Conservation (phyloP, 2,113 vertebrate genomes). For the Sarotherodon lohbergeri region DNA sequence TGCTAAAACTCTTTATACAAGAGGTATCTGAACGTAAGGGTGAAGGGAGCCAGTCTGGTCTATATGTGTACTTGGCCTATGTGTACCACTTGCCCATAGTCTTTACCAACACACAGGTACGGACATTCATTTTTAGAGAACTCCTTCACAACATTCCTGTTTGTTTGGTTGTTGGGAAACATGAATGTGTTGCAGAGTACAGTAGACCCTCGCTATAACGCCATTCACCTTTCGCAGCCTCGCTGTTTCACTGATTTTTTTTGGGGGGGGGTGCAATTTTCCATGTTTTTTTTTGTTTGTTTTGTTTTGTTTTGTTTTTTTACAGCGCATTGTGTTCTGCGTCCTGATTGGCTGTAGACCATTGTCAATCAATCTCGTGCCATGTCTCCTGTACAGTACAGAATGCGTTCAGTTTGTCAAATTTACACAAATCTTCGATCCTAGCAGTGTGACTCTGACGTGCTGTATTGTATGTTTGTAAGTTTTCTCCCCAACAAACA, state of each 20-base stretch:
- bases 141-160: not conserved
- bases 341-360: not conserved
- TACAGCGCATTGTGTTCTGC: not conserved
- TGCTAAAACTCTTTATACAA: not conserved
- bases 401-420: fast-evolving
- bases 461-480: not conserved
- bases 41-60: not conserved
- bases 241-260: not conserved
- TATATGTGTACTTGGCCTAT: not conserved
- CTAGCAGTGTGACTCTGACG: not conserved
- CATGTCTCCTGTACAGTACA: not conserved
- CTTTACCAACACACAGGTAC: not conserved
- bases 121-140: fast-evolving
- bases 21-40: not conserved
- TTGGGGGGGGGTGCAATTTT: not conserved
- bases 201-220: not conserved
- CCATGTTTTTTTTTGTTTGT: not conserved
- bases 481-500: not conserved
- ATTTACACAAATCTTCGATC: not conserved
- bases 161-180: not conserved
- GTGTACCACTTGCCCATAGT: not conserved
- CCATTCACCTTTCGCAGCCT: not conserved
- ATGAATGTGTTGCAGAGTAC: not conserved
- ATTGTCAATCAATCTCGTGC: not conserved
- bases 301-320: not conserved